A percentile compares a stretch with the other conserved stretches of the same genome.
Conservation (phyloP, 2,797 vertebrate species). For the Cygnus olor region DNA sequence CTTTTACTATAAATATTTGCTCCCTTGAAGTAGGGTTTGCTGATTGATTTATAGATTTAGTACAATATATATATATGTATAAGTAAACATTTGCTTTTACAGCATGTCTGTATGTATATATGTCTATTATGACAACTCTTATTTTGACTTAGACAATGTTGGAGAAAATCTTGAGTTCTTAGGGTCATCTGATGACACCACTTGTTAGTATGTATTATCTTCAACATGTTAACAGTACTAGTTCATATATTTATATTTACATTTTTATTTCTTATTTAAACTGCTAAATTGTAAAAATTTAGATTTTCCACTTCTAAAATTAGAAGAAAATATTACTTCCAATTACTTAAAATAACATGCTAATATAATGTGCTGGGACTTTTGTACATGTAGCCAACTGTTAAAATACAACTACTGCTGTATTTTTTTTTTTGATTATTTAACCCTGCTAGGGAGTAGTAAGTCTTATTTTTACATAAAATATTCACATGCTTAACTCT, state of each 20-base stretch:
- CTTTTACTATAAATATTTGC: not conserved
- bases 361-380: not conserved
- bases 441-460: not conserved
- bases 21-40: not conserved
- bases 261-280: not conserved
- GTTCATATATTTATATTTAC: not conserved
- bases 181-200: not conserved
- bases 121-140: not conserved
- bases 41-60: not conserved
- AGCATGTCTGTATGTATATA: not conserved
- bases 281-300: not conserved
- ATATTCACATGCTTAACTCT: constrained; percentile 6
- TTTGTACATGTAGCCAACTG: not conserved
- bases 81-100: not conserved
- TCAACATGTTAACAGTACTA: not conserved
- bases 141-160: not conserved
- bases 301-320: not conserved
- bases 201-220: not conserved
- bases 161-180: not conserved
- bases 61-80: no score
- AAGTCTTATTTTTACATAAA: constrained; percentile 15
- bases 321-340: not conserved
- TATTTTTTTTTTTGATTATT: not conserved
- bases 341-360: not conserved
- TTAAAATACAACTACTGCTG: not conserved